Evolutionary conservation across 2,797 vertebrate genomes (phyloP).

Genomic region (Taeniopygia guttata): DNA sequence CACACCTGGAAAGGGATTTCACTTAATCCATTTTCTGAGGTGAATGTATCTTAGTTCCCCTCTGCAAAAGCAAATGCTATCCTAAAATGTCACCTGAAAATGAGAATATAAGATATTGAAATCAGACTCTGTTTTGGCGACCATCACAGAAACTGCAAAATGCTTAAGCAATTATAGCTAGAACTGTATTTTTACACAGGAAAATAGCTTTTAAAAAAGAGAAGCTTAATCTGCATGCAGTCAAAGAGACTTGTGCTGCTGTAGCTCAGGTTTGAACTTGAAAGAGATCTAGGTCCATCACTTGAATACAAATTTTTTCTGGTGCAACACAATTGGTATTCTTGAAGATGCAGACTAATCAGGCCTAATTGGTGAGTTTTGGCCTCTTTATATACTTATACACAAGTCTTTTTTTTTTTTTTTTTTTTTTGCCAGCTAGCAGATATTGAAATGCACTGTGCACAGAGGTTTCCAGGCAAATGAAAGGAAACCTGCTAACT

Average conservation of each 20-base stretch:
- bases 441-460: background rate
- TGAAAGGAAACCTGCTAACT: background rate
- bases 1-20: background rate
- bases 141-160: background rate
- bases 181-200: background rate
- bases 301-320: background rate
- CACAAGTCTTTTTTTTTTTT: too few species aligned
- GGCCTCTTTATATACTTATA: background rate
- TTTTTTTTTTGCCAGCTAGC: background rate
- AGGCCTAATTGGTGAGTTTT: background rate
- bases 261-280: background rate
- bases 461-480: background rate
- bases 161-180: background rate
- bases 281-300: background rate
- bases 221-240: background rate
- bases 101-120: background rate
- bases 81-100: background rate
- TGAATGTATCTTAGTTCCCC: background rate
- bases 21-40: background rate
- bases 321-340: background rate
- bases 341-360: background rate
- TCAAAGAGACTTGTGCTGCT: background rate
- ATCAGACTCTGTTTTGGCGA: background rate
- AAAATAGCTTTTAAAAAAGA: background rate
- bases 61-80: background rate